Percentiles rank a stretch among this genome's conserved stretches.
Evolutionary conservation across 1,140 invertebrate species (phyloP).

Genomic region (Diuraphis noxia): DNA sequence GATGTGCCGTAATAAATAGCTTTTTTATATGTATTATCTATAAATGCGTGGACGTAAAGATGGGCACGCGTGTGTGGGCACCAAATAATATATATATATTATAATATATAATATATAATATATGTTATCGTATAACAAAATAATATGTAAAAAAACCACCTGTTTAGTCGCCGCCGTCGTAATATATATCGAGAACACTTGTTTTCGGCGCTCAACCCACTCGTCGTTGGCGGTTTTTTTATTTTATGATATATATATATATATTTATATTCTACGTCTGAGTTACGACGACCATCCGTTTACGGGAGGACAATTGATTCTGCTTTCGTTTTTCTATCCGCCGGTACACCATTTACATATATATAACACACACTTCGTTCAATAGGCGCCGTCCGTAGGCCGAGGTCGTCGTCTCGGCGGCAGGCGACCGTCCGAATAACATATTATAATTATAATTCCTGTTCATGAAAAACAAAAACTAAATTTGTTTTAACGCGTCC

Average conservation of each 20-base stretch:
- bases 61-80: background rate
- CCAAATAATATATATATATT: background rate
- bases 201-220: constrained; percentile 35
- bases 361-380: background rate
- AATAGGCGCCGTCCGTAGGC: constrained; percentile 34
- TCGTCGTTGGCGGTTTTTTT: background rate
- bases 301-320: constrained; percentile 36
- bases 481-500: background rate
- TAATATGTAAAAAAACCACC: background rate
- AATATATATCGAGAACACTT: constrained; percentile 19
- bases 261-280: background rate
- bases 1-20: background rate
- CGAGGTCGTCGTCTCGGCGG: constrained; percentile 6
- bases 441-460: background rate
- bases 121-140: background rate
- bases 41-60: background rate
- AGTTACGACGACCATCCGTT: constrained; percentile 22
- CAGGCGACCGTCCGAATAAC: background rate
- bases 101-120: too few relatives aligned
- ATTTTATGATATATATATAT: background rate
- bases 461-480: background rate
- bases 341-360: background rate
- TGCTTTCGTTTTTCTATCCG: constrained; percentile 42
- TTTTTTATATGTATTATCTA: background rate
- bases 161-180: constrained; percentile 13